These are phyloP conservation scores for Bungarus multicinctus DNA, from an alignment of 2,113 vertebrate genomes.

Conservation along the genomic window DNA sequence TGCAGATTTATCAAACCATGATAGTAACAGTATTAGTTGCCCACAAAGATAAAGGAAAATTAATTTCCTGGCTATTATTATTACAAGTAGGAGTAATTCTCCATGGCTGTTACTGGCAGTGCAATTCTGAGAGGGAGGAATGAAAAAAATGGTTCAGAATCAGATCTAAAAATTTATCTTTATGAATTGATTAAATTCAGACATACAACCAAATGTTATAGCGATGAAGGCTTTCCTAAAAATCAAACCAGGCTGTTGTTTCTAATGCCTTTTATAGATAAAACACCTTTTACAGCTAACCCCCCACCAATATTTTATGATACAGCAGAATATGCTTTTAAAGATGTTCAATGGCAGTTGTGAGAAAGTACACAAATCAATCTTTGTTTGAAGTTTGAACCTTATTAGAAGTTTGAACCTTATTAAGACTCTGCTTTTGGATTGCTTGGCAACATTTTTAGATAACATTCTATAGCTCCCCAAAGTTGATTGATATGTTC, in stretches of 20 bases:
- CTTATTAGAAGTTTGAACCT: background rate
- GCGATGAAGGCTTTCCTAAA: background rate
- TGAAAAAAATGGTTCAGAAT: background rate
- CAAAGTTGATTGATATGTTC: constrained; percentile 4
- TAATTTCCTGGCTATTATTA: constrained; percentile 20
- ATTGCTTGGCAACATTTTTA: background rate
- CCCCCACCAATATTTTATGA: background rate
- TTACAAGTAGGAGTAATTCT: constrained; percentile 23
- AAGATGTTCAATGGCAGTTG: background rate
- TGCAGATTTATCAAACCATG: constrained; percentile 52
- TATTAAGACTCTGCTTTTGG: background rate
- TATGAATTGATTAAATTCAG: background rate
- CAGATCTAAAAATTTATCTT: constrained; percentile 6
- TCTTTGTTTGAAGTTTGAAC: background rate
- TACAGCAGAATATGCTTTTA: background rate
- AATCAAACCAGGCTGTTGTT: background rate
- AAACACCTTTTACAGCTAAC: background rate
- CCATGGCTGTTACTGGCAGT: background rate
- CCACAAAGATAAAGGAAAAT: constrained; percentile 31
- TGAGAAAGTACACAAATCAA: background rate
- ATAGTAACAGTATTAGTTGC: constrained; percentile 31
- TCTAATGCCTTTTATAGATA: background rate
- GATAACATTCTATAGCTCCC: background rate
- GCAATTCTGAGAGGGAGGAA: constrained; percentile 1
- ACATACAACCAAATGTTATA: background rate